These are phyloP conservation scores for Acleris sparsana DNA, from an alignment of 2,888 invertebrate genomes.

Conservation along the genomic window DNA sequence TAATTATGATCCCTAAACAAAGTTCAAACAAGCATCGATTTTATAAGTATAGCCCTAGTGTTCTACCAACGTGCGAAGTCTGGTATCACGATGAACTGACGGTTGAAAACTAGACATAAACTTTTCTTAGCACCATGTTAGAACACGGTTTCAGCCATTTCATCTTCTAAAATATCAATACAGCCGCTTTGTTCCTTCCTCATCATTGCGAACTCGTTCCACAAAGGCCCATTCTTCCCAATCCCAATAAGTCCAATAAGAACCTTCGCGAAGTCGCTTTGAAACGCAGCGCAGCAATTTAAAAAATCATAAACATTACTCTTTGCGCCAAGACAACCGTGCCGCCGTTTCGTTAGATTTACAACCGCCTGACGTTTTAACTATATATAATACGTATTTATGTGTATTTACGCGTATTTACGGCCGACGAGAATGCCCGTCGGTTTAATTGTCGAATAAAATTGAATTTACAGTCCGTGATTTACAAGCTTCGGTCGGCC, in stretches of 20 bases:
- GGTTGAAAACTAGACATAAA: too few relatives aligned
- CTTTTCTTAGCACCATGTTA: too few relatives aligned
- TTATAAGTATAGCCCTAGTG: too few relatives aligned
- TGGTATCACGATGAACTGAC: too few relatives aligned
- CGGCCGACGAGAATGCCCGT: slow-evolving; percentile 75
- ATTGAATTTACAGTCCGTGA: slow-evolving; percentile 79
- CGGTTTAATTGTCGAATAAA: slow-evolving; percentile 83
- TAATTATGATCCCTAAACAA: too few relatives aligned
- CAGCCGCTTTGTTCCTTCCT: neutral
- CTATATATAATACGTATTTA: slow-evolving; percentile 83
- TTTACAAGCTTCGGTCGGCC: slow-evolving; percentile 57
- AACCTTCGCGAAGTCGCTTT: slow-evolving; percentile 7
- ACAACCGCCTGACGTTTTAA: slow-evolving; percentile 79
- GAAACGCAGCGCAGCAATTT: slow-evolving; percentile 17
- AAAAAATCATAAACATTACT: slow-evolving; percentile 41
- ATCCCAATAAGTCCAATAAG: slow-evolving; percentile 4
- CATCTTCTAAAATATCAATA: too few relatives aligned
- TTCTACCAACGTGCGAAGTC: too few relatives aligned
- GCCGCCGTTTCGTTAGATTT: slow-evolving; percentile 70
- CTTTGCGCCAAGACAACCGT: slow-evolving; percentile 57
- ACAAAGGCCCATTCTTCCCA: neutral
- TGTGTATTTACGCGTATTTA: slow-evolving; percentile 78
- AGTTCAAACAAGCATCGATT: too few relatives aligned
- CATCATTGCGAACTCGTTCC: neutral
- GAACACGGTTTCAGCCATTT: too few relatives aligned